Conservation (phyloP, 1,140 invertebrate genomes). For the Zaprionus ornatus region DNA sequence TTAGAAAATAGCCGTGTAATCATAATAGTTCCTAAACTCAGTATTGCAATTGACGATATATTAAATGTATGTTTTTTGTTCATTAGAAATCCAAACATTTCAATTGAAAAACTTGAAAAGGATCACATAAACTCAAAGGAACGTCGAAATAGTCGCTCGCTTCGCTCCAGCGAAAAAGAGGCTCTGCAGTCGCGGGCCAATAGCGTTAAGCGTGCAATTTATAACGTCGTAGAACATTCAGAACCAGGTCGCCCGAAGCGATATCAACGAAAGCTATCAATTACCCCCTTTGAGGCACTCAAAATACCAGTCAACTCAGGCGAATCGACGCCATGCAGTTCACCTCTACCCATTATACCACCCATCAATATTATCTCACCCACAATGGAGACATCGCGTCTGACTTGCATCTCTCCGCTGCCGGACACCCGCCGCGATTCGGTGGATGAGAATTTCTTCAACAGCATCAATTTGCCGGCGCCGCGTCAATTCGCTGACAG, state of each 20-base stretch:
- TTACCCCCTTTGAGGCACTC: conserved; percentile 73
- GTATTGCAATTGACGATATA: neutral
- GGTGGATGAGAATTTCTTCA: conserved; percentile 85
- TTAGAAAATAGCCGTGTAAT: neutral
- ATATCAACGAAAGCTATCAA: conserved; percentile 80
- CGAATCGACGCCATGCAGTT: conserved; percentile 86
- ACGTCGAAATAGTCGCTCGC: conserved; percentile 71
- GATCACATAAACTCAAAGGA: conserved; percentile 81
- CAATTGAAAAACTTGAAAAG: conserved; percentile 82
- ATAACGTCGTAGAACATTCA: conserved; percentile 92
- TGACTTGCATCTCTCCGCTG: conserved; percentile 88
- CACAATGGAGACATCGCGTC: conserved; percentile 80
- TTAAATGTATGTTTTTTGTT: neutral
- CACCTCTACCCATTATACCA: conserved; percentile 85
- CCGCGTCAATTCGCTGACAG: conserved; percentile 91
- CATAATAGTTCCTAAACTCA: neutral
- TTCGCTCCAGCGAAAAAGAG: conserved; percentile 84
- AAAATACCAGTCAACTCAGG: conserved; percentile 82
- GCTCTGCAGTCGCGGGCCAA: conserved; percentile 88
- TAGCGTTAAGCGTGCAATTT: conserved; percentile 94
- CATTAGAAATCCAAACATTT: conserved; percentile 74
- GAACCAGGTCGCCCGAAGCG: conserved; percentile 87
- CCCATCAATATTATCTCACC: conserved; percentile 83
- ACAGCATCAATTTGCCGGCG: conserved; percentile 85
- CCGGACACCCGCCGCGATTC: conserved; percentile 88